phyloP scores from a whole-genome alignment of 1,140 invertebrate species.

The Caenorhabditis tropicalis region DNA sequence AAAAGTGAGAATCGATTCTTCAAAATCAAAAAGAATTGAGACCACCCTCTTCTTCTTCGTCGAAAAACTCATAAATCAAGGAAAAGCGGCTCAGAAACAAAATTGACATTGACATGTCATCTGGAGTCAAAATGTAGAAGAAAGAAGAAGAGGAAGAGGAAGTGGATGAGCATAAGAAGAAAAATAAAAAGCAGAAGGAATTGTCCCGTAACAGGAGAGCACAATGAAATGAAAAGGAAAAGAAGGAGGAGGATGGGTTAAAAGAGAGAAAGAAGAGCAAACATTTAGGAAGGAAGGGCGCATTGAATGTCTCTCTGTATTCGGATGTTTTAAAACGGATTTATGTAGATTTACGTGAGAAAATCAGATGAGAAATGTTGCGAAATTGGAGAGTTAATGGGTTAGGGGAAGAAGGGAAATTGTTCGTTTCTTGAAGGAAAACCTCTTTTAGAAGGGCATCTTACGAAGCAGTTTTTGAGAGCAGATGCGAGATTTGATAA shows the following conservation, averaged over 20 bases:
- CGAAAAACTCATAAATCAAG: constrained; percentile 42
- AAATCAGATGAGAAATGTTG: not conserved
- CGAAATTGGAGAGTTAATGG: not conserved
- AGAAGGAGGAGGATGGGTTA: not conserved
- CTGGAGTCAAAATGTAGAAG: not conserved
- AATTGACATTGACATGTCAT: constrained; percentile 40
- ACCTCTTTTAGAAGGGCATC: not conserved
- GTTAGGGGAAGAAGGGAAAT: not conserved
- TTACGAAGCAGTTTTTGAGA: too few species aligned
- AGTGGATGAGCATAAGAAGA: not conserved
- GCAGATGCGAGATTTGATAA: too few species aligned
- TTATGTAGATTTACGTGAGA: constrained; percentile 42
- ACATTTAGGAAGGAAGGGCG: constrained; percentile 15
- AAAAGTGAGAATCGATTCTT: not conserved
- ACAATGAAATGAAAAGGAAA: constrained; percentile 22
- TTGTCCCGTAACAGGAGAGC: constrained; percentile 21
- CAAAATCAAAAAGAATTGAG: not conserved
- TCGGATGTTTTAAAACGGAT: not conserved
- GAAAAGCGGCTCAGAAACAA: constrained; percentile 31
- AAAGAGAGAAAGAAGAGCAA: constrained; percentile 1
- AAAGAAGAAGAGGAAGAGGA: not conserved
- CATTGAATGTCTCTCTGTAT: constrained; percentile 35
- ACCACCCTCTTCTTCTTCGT: not conserved
- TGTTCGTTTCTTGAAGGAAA: not conserved
- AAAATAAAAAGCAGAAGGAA: too few species aligned